These are phyloP conservation scores for Drosophila teissieri DNA, from an alignment of 1,140 invertebrate genomes.

Conservation along the genomic window DNA sequence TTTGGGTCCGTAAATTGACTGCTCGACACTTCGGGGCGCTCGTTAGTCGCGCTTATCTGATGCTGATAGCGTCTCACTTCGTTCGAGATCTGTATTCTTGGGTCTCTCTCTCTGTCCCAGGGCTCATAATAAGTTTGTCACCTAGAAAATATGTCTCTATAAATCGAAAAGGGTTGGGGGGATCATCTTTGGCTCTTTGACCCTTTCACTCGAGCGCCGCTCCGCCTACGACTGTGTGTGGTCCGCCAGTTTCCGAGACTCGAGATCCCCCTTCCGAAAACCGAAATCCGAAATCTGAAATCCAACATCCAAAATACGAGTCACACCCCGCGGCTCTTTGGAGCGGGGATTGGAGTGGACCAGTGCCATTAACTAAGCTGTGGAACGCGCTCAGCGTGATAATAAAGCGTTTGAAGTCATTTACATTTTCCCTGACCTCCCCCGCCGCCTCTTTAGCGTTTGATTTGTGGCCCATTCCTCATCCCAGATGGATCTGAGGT, in stretches of 20 bases:
- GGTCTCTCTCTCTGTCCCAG: conserved; percentile 5
- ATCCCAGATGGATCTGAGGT: conserved; percentile 25
- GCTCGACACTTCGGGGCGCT: conserved; percentile 74
- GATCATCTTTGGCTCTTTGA: conserved; percentile 29
- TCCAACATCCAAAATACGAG: conserved; percentile 12
- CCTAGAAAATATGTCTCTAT: conserved; percentile 81
- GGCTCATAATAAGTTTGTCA: conserved; percentile 79
- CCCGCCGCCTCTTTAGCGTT: conserved; percentile 26
- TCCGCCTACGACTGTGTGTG: conserved; percentile 58
- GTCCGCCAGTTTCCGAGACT: conserved; percentile 27
- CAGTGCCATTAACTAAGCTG: conserved; percentile 69
- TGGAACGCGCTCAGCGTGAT: conserved; percentile 63
- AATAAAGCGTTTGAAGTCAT: conserved; percentile 73
- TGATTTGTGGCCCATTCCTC: conserved; percentile 48
- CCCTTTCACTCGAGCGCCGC: conserved; percentile 75
- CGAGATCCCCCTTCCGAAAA: conserved; percentile 9
- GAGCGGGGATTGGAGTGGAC: conserved; percentile 11
- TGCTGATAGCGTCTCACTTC: conserved; percentile 72
- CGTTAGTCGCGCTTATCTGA: conserved; percentile 72
- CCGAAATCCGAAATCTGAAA: neutral
- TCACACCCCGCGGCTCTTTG: conserved; percentile 63
- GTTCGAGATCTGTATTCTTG: conserved; percentile 40
- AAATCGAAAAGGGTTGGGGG: conserved; percentile 11
- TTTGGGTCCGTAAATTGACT: conserved; percentile 81
- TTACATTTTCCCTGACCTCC: conserved; percentile 54